Percentiles rank a stretch among this genome's conserved stretches.
phyloP scores from a whole-genome alignment of 2,888 invertebrate species.

The Tuberolachnus salignus region DNA sequence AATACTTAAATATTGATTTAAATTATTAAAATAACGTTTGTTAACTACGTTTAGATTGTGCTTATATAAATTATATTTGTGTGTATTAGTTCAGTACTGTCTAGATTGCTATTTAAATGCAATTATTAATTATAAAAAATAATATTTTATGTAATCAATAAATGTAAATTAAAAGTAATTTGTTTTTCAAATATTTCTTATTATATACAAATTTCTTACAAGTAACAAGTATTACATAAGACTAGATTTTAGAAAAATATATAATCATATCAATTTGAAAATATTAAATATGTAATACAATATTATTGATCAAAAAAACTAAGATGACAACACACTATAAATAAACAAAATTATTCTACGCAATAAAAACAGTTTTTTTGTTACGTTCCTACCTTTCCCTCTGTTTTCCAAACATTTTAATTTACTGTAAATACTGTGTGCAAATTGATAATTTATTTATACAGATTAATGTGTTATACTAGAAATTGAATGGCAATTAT shows the following conservation, averaged over 20 bases:
- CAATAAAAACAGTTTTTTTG: background rate
- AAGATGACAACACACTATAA: background rate
- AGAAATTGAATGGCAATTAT: too few species aligned
- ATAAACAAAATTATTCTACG: background rate
- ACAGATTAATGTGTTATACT: too few species aligned
- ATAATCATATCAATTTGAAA: constrained; percentile 18
- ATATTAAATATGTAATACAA: background rate
- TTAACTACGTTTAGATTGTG: constrained; percentile 42
- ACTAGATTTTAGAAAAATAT: background rate
- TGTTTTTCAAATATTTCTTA: constrained; percentile 12
- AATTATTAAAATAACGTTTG: constrained; percentile 32
- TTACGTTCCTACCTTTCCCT: too few species aligned
- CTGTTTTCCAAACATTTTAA: too few species aligned
- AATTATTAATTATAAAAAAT: background rate
- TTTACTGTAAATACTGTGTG: too few species aligned
- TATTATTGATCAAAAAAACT: constrained; percentile 1
- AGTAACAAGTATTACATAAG: background rate
- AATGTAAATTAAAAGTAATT: background rate
- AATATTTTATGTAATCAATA: background rate
- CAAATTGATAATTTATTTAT: too few species aligned
- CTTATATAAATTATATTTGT: constrained; percentile 29
- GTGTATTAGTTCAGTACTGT: constrained; percentile 25
- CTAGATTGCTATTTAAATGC: constrained; percentile 27
- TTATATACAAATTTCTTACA: constrained; percentile 27
- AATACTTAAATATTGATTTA: constrained; percentile 29